phyloP scores from a whole-genome alignment of 2,888 invertebrate species.

The Boloria euphrosyne region DNA sequence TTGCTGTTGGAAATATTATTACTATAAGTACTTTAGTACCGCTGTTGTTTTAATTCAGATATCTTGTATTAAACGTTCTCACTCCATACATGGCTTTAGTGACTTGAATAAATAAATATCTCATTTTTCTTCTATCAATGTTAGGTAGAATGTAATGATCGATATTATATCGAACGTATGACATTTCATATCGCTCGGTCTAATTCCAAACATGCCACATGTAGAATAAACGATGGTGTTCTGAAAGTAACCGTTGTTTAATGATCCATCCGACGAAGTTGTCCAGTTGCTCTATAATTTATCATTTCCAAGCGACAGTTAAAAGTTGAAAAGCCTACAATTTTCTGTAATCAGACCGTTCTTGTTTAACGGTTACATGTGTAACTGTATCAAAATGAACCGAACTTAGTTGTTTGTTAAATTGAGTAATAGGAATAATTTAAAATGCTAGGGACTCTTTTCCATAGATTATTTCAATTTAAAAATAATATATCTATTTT shows the following conservation, averaged over 20 bases:
- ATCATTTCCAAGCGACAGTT: slow-evolving; percentile 25
- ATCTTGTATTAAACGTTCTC: too few species aligned
- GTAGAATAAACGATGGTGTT: slow-evolving; percentile 14
- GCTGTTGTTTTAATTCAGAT: too few species aligned
- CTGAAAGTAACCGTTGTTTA: slow-evolving; percentile 20
- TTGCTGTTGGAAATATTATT: too few species aligned
- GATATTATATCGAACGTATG: neutral
- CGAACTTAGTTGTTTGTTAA: slow-evolving; percentile 31
- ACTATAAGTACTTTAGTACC: too few species aligned
- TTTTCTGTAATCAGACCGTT: slow-evolving; percentile 39
- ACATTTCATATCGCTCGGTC: slow-evolving; percentile 1
- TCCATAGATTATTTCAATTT: neutral
- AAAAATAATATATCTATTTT: neutral
- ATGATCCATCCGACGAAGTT: slow-evolving; percentile 37
- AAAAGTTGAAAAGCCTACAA: slow-evolving; percentile 36
- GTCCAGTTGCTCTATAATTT: slow-evolving; percentile 33
- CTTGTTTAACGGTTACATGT: slow-evolving; percentile 35
- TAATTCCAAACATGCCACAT: slow-evolving; percentile 7
- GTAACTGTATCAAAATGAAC: slow-evolving; percentile 41
- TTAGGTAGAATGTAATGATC: too few species aligned
- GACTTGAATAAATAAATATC: neutral
- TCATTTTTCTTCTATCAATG: neutral
- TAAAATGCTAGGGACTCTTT: slow-evolving; percentile 12
- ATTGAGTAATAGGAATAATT: slow-evolving; percentile 28
- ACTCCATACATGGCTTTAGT: too few species aligned